Evolutionary conservation across 2,888 invertebrate species (phyloP), one percentile per base, ranked within the genome.

Genomic region (Cremastinae sp.): DNA sequence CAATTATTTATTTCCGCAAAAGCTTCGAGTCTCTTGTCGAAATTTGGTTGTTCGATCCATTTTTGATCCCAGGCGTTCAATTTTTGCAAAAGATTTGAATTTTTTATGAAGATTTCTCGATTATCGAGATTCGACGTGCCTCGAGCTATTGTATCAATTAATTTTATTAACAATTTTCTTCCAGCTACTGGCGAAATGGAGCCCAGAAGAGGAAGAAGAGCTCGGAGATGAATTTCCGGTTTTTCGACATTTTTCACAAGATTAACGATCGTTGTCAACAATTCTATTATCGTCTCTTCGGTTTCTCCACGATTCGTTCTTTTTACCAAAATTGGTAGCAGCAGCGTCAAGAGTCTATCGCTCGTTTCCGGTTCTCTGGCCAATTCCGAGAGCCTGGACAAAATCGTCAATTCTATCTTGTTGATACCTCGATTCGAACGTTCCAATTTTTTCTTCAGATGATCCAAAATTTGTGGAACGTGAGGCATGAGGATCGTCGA

Each of bases 11-110:
- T 93, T 81, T 91, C 90, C 82, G 93, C 93, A 82, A 96, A 96
- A 0, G 95, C 95, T 65, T 94, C 93, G 18, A 98, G 91, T 81
- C 98, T 92, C 82, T 92, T 92, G 75, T 95, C 94, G 83, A 96
- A 97, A 90, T 98, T 97, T 0, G 98, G 97, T 86, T 98, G 98
- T 83, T 98, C 98, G n/a, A 98, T 92, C 94, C 96, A 96, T 78
- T 94, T 93, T 51, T 92, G 92, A 89, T 98, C 96, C 92, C 94
- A 97, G 0, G 98, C 94, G 90, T 98, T 98, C 82, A 98, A 91
- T 87, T 95, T 93, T 3, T 88, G 86, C 1, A 95, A 89, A 10
- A 95, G 84, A 10, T 91, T 88, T 0, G 92, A 91, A 65, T 92
- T 91, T 65, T 91, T 90, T 58, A 93, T 84, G 41, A 90, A 80